A percentile compares a stretch with the other conserved stretches of the same genome.
Conservation (phyloP, 2,888 invertebrate genomes). For the Microctonus aethiopoides region DNA sequence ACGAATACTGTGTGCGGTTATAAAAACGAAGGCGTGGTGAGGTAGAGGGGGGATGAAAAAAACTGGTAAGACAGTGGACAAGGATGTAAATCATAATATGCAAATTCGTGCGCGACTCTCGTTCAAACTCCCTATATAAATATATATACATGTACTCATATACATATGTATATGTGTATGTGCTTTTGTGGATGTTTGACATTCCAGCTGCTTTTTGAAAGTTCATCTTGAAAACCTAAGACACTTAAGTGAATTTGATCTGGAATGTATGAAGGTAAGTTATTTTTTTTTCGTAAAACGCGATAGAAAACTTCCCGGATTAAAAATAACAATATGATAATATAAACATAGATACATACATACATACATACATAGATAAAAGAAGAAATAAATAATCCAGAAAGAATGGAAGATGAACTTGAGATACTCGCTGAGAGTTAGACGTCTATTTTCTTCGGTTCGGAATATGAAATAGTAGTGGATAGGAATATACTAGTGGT, state of each 20-base stretch:
- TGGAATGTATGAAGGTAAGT: conserved; percentile 6
- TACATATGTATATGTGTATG: conserved; percentile 30
- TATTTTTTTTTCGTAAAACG: not conserved
- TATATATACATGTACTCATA: not conserved
- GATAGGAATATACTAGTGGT: no score
- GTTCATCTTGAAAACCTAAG: conserved; percentile 35
- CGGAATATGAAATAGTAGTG: not conserved
- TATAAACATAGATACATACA: no score
- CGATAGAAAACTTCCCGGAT: conserved; percentile 10
- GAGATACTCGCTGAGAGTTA: not conserved
- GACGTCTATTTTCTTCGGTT: conserved; percentile 15
- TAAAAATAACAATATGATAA: not conserved
- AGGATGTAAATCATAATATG: conserved; percentile 66
- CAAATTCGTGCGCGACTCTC: conserved; percentile 62
- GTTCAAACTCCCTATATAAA: conserved; percentile 53
- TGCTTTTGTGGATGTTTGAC: conserved; percentile 51
- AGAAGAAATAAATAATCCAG: conserved; percentile 1
- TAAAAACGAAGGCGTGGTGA: conserved; percentile 29
- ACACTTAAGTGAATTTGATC: conserved; percentile 20
- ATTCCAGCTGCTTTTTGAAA: conserved; percentile 57
- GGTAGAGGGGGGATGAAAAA: conserved; percentile 36
- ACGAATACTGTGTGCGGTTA: conserved; percentile 15
- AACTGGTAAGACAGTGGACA: conserved; percentile 51
- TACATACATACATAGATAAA: not conserved
- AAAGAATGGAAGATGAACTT: not conserved